A percentile compares a stretch with the other conserved stretches of the same genome.
Evolutionary conservation across 2,113 vertebrate genomes (phyloP).

Genomic region (Myotis yumanensis): DNA sequence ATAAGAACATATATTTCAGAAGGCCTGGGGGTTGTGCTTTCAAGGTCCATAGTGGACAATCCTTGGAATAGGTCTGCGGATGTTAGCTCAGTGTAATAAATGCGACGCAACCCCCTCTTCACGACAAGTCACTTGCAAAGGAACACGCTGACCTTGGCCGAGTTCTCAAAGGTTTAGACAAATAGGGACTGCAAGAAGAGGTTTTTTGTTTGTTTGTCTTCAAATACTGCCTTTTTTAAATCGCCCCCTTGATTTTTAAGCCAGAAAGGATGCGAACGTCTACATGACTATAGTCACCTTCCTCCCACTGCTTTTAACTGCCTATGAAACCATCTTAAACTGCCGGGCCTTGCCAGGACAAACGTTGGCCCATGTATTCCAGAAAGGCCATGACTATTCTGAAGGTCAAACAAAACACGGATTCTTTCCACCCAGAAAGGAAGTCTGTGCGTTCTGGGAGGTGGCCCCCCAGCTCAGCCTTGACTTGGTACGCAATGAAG

Average conservation of each 20-base stretch:
- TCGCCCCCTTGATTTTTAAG: constrained; percentile 55
- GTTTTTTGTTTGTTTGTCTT: constrained; percentile 34
- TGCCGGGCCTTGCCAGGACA: constrained; percentile 50
- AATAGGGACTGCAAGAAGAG: constrained; percentile 60
- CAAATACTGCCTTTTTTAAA: constrained; percentile 47
- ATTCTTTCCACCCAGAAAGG: constrained; percentile 77
- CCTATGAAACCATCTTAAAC: constrained; percentile 27
- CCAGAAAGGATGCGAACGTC: constrained; percentile 57
- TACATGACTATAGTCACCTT: constrained; percentile 30
- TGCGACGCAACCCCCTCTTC: constrained; percentile 26
- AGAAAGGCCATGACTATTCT: constrained; percentile 67
- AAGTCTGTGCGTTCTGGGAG: constrained; percentile 74
- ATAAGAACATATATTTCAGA: constrained; percentile 32
- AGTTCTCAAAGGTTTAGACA: constrained; percentile 51
- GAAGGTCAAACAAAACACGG: constrained; percentile 73
- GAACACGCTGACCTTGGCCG: constrained; percentile 61
- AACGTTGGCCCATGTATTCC: constrained; percentile 47
- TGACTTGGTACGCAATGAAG: constrained; percentile 18
- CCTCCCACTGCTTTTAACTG: constrained; percentile 23
- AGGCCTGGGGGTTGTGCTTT: neutral
- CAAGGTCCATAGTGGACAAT: neutral
- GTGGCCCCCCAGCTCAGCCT: constrained; percentile 55
- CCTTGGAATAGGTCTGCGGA: constrained; percentile 41
- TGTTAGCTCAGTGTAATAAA: constrained; percentile 25
- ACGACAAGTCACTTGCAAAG: constrained; percentile 56